Evolutionary conservation across 1,140 invertebrate species (phyloP), one percentile per base, ranked within the genome.

Genomic region (Drosophila navojoa): DNA sequence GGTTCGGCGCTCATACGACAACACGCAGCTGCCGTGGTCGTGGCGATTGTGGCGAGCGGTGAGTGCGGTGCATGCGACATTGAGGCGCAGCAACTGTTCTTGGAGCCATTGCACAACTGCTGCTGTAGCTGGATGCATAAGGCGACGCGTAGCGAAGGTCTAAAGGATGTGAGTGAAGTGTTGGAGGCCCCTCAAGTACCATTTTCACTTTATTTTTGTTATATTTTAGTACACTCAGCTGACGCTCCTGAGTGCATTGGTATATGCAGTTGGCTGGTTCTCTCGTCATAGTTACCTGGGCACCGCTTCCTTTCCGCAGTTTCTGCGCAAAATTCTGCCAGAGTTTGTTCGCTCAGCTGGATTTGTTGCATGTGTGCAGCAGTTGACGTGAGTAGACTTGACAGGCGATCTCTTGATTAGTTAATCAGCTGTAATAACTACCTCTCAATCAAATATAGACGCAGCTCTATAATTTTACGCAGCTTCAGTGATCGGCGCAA

Each of bases 1-100:
- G 80, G 84, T 54, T 74, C 91, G 35, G 70, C 72, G 45, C 53
- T 92, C 15, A 77, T 92, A 47, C 78, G 90, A 2, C 91, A 92
- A 58, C 91, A 92, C 89, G 91, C 90, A 77, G 72, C 91, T 42
- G 84, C 91, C 16, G 60, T 92, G 53, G 19, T 92, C 16, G 69
- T 66, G n/a, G 68, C 87, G 5, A 73, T 92, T 58, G 74, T 77
- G 49, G 73, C 76, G 13, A 79, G 79, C 38, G 81, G 85, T 5
- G 76, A 87, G 69, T 71, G 78, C 32, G 87, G 81, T 7, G 64
- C 13, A 2, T 77, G 77, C 38, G 84, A 90, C 15, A 47, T 78
- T 16, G 82, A 90, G 45, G 71, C 73, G 13, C 79, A 80, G 25
- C 71, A 70, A 32, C 15, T 87, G 13, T 45, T 91, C 11, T 25